Base-by-base conservation (phyloP, 2,797 vertebrate species). In the Manis crassicaudata region DNA sequence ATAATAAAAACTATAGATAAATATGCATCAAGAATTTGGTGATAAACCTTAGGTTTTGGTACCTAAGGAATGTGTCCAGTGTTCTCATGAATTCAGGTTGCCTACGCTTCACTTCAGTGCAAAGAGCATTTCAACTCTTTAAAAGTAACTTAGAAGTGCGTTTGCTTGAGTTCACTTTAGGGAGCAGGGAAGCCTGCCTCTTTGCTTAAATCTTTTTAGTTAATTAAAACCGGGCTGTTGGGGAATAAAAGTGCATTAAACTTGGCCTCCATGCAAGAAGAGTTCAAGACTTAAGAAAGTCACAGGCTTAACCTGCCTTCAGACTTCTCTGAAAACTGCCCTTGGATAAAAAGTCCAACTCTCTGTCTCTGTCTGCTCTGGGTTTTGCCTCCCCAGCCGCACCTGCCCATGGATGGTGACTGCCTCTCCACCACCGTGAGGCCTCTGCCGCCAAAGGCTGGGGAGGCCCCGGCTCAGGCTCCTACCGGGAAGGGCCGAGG, bases 361-460 rank as follows among this genome's bases (percentile, higher is more conserved):
- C 68, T 40, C n/a, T 77, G 40, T 80, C 37, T 35, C 6, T 52
- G 37, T 60, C 62, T 65, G 7, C 56, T 32, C 5, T 1, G 17
- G 35, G 52, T n/a, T 20, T 35, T 52, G 20, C 52, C 54, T 83
- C 43, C 5, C 17, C 27, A 72, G 32, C 29, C 18, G 14, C 21
- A 29, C n/a, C 13, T 8, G n/a, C 32, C 21, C 62, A 54, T 1
- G 50, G 23, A 16, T 35, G 20, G 11, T 46, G 8, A 16, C 0
- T 14, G 7, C 7, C 3, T 16, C 40, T 46, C 75, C 0, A 1
- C 8, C 37, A 2, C 35, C 1, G 1, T 8, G 2, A 25, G 54
- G 0, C 4, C 62, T 65, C 46, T 7, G 40, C 20, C 27, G 0
- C n/a, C n/a, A 8, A 1, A 6, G n/a, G 13, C 67, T 21, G 25